These are phyloP conservation scores for Bathynomus jamesi DNA, from an alignment of 1,140 invertebrate genomes.

Conservation along the genomic window DNA sequence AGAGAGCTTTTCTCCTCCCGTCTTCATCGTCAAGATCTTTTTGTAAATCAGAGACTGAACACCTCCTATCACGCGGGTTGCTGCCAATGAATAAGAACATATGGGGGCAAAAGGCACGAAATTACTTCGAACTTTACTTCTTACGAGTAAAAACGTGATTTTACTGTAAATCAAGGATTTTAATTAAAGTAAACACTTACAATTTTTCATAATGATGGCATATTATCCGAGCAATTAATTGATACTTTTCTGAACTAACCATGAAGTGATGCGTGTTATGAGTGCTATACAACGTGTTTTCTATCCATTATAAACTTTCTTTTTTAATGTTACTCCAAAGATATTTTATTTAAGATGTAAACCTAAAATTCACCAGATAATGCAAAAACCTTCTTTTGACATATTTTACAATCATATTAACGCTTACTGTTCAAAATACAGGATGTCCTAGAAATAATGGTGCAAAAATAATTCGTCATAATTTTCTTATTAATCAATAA, in stretches of 20 bases:
- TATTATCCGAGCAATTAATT: not conserved
- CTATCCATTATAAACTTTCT: no score
- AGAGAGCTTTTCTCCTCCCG: constrained; percentile 28
- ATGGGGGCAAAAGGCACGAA: not conserved
- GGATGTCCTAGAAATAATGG: no score
- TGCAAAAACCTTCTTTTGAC: no score
- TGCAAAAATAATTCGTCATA: no score
- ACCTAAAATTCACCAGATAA: no score
- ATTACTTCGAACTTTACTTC: not conserved
- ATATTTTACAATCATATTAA: no score
- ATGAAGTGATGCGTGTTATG: not conserved
- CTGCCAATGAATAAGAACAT: constrained; percentile 10
- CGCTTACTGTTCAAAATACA: no score
- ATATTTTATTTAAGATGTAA: no score
- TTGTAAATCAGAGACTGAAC: constrained; percentile 30
- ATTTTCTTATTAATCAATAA: no score
- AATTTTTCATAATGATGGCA: not conserved
- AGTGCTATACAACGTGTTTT: no score
- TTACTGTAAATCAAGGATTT: not conserved
- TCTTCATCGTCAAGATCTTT: constrained; percentile 25
- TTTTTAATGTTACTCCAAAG: no score
- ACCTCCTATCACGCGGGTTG: constrained; percentile 24
- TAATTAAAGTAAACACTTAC: not conserved
- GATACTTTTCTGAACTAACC: not conserved
- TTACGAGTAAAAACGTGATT: not conserved